Evolutionary conservation across 2,797 vertebrate species (phyloP), one percentile per base, ranked within the genome.

Genomic region (Thalassophryne amazonica): DNA sequence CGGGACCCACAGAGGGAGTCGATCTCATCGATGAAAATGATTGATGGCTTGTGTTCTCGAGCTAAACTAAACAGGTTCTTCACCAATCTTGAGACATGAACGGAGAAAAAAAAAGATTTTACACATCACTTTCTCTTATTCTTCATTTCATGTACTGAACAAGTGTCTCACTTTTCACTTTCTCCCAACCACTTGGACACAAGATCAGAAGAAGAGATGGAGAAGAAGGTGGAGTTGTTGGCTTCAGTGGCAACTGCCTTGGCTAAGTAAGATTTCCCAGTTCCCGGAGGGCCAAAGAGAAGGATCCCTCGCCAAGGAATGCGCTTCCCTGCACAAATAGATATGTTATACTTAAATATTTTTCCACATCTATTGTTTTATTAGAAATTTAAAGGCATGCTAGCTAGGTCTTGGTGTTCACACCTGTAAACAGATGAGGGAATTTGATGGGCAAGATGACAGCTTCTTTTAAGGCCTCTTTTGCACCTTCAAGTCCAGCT

Each of bases 181-280:
- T 97, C 95, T 9, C 96, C 95, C 17, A 98, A 70, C 95, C 96
- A 98, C 83, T 98, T 98, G 30, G 96, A 98, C 49, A 98, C 94
- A 34, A 98, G 91, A 73, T 96, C 94, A 27, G 95, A 98, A 12
- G 96, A 98, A 16, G 94, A 96, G 60, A 98, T 83, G 37, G 96
- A 94, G 77, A 98, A 98, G 83, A 98, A 98, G 2, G 96, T 98
- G 51, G 95, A 98, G 79, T 98, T 98, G 78, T 97, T 97, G 69
- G 96, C 95, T 80, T 98, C 96, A 21, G 95, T 97, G 0, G 95
- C 96, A 24, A 98, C 95, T 2, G 96, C 95, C 86, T 98, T 98
- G 64, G 96, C 96, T 73, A 98, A 88, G 8, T 95, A 98, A 23
- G 96, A 97, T 34, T 98, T 98, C n/a, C 96, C 96, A 5, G 96